Evolutionary conservation across 2,888 invertebrate species (phyloP), one percentile per base, ranked within the genome.

Genomic region (Dicyrtoma fusca): DNA sequence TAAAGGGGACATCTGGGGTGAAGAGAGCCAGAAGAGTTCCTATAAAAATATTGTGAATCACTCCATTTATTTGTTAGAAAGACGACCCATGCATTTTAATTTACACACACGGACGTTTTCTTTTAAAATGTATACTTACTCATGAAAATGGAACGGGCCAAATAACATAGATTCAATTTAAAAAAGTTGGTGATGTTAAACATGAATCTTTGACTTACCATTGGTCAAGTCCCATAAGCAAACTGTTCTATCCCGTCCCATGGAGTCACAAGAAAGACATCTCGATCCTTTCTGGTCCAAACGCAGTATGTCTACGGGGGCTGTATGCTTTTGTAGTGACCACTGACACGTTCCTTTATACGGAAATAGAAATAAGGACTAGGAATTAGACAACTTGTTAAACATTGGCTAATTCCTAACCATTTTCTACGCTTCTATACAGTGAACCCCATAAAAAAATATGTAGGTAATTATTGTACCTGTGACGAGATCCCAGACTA

Each of bases 401-500:
- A n/a, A n/a, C n/a, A n/a, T n/a, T n/a, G n/a, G n/a, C n/a, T n/a
- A n/a, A n/a, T n/a, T n/a, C n/a, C n/a, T n/a, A n/a, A n/a, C n/a
- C n/a, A n/a, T n/a, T n/a, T n/a, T n/a, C n/a, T n/a, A n/a, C n/a
- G n/a, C n/a, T n/a, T n/a, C n/a, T n/a, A n/a, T n/a, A n/a, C n/a
- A n/a, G n/a, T n/a, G n/a, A n/a, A n/a, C n/a, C n/a, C n/a, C n/a
- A n/a, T n/a, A n/a, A n/a, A n/a, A n/a, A n/a, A n/a, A n/a, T n/a
- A n/a, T n/a, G n/a, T n/a, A n/a, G n/a, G n/a, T n/a, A 34, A 8
- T 34, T 34, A 8, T 34, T 2, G 5, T 77, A 89, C 91, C 91
- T 55, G 92, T 93, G 25, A 92, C 90, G 13, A 94, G 86, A 83
- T 94, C 93, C 92, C 94, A 94, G 26, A 94, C 91, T 69, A 92